A percentile compares a stretch with the other conserved stretches of the same genome.
Conservation (phyloP, 2,888 invertebrate species). For the Rhorus exstirpatorius region DNA sequence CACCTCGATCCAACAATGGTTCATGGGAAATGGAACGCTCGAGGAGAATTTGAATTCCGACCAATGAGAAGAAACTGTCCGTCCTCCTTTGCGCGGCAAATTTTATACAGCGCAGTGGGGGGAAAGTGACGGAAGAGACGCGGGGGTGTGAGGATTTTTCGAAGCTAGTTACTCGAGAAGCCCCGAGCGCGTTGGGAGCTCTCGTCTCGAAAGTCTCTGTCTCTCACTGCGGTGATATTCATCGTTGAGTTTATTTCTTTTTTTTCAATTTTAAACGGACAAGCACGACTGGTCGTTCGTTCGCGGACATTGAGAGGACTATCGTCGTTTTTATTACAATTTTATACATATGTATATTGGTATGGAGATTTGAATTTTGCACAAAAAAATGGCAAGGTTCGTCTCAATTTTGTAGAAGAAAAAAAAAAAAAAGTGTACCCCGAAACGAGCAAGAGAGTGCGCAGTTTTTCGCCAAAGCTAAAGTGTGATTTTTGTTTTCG, state of each 20-base stretch:
- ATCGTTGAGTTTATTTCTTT: no score
- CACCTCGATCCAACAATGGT: not conserved
- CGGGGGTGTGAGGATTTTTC: slow-evolving; percentile 80
- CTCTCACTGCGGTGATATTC: slow-evolving; percentile 18
- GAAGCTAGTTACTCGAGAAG: slow-evolving; percentile 79
- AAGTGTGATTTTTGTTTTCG: slow-evolving; percentile 17
- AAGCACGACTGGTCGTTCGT: not conserved
- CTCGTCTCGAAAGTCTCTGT: slow-evolving; percentile 55
- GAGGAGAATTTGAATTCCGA: not conserved
- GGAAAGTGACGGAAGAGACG: slow-evolving; percentile 53
- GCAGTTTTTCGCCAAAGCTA: slow-evolving; percentile 22
- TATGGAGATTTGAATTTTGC: not conserved
- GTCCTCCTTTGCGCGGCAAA: slow-evolving; percentile 25
- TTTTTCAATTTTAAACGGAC: slow-evolving; percentile 10
- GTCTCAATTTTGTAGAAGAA: not conserved
- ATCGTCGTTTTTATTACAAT: no score
- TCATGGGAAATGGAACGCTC: slow-evolving; percentile 1
- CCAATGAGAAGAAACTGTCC: slow-evolving; percentile 62
- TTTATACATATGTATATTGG: not conserved
- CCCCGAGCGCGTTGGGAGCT: slow-evolving; percentile 79
- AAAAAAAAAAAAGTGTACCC: not conserved
- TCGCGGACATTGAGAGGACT: slow-evolving; percentile 18
- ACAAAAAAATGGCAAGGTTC: slow-evolving; percentile 3
- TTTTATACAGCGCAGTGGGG: slow-evolving; percentile 28
- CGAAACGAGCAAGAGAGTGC: slow-evolving; percentile 1